phyloP scores from a whole-genome alignment of 2,888 invertebrate genomes.

The Philereme vetulata region DNA sequence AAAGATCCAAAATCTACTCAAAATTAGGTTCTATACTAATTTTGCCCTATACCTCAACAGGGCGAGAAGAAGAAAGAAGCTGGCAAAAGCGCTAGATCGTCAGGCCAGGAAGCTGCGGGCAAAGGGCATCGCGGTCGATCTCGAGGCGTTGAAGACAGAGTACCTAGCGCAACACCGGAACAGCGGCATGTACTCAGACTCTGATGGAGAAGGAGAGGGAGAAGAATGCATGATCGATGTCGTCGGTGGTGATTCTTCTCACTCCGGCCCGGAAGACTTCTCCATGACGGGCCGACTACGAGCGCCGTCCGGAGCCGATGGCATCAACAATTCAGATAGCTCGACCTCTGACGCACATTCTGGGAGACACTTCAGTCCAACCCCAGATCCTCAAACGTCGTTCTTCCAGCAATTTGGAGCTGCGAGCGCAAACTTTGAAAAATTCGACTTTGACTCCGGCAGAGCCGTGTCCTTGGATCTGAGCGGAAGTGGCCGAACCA shows the following conservation, averaged over 20 bases:
- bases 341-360: slow-evolving; percentile 78
- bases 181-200: slow-evolving; percentile 84
- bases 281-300: slow-evolving; percentile 83
- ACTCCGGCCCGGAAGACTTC: slow-evolving; percentile 86
- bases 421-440: slow-evolving; percentile 68
- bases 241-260: slow-evolving; percentile 92
- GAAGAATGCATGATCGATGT: slow-evolving; percentile 92
- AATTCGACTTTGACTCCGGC: slow-evolving; percentile 80
- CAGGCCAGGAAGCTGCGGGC: slow-evolving; percentile 96
- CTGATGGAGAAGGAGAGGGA: slow-evolving; percentile 84
- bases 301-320: slow-evolving; percentile 84
- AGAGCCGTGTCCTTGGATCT: slow-evolving; percentile 80
- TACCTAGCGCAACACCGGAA: slow-evolving; percentile 91
- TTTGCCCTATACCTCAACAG: slow-evolving; percentile 82
- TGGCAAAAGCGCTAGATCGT: slow-evolving; percentile 95
- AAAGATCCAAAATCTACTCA: slow-evolving; percentile 21
- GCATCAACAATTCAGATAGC: slow-evolving; percentile 84
- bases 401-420: slow-evolving; percentile 75
- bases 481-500: slow-evolving; percentile 64
- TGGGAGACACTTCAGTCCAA: slow-evolving; percentile 74
- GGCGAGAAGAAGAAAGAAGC: slow-evolving; percentile 94
- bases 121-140: slow-evolving; percentile 94
- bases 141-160: slow-evolving; percentile 92
- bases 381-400: slow-evolving; percentile 74
- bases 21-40: slow-evolving; percentile 79